phyloP scores from a whole-genome alignment of 2,113 vertebrate genomes.

The Saccopteryx leptura region DNA sequence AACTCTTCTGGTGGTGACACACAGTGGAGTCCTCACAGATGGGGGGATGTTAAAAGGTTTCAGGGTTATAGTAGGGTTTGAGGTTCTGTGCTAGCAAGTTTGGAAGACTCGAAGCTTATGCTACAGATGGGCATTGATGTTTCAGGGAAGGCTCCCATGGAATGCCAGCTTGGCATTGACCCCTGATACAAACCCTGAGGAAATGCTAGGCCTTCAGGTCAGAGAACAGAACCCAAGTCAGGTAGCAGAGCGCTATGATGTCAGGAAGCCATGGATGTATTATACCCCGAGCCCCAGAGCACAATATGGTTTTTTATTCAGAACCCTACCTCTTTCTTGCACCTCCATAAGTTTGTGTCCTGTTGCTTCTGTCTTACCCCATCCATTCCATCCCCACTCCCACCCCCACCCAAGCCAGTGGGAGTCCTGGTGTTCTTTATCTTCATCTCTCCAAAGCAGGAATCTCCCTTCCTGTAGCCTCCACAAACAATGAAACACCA shows the following conservation, averaged over 20 bases:
- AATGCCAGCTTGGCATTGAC: not conserved
- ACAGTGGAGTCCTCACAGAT: not conserved
- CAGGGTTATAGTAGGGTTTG: not conserved
- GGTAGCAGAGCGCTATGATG: not conserved
- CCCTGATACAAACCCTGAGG: not conserved
- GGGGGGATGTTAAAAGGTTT: not conserved
- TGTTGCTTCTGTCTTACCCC: not conserved
- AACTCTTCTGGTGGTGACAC: not conserved
- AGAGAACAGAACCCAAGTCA: not conserved
- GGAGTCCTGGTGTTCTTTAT: not conserved
- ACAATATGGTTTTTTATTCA: not conserved
- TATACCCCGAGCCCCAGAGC: not conserved
- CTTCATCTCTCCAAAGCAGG: conserved; percentile 36
- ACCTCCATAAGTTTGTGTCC: not conserved
- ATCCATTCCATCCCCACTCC: not conserved
- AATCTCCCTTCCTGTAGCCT: not conserved
- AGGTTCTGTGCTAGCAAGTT: not conserved
- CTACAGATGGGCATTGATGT: not conserved
- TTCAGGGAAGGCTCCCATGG: not conserved
- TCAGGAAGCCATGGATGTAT: not conserved
- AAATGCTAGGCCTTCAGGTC: not conserved
- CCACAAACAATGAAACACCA: conserved; percentile 15
- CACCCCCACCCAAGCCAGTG: not conserved
- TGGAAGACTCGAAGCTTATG: not conserved
- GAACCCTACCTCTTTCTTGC: not conserved